phyloP scores from a whole-genome alignment of 1,140 invertebrate genomes.

The Heliconius himera region DNA sequence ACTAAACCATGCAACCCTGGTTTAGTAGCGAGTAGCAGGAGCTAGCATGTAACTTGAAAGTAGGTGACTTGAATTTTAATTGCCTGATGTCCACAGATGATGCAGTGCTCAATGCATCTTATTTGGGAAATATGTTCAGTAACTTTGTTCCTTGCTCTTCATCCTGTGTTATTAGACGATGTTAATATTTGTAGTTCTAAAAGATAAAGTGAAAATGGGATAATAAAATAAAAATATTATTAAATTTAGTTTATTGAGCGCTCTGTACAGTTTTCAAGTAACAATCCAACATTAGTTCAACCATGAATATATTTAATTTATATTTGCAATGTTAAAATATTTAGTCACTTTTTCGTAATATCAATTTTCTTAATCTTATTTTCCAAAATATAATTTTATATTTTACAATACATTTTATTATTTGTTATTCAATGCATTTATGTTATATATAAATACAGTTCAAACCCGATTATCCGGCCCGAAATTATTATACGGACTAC shows the following conservation, averaged over 20 bases:
- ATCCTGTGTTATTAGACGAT: too few relatives aligned
- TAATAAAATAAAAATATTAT: neutral
- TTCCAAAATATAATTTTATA: neutral
- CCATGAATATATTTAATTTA: neutral
- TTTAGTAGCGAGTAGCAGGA: too few relatives aligned
- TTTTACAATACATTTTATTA: conserved; percentile 4
- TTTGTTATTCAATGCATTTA: neutral
- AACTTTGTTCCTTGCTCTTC: too few relatives aligned
- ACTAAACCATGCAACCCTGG: too few relatives aligned
- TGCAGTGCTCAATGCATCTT: too few relatives aligned
- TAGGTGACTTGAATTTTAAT: too few relatives aligned
- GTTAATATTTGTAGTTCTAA: too few relatives aligned
- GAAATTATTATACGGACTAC: too few relatives aligned
- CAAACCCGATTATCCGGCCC: too few relatives aligned
- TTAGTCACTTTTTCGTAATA: neutral
- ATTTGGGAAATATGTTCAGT: too few relatives aligned
- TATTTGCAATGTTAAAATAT: conserved; percentile 1
- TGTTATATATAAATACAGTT: neutral
- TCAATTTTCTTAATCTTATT: neutral
- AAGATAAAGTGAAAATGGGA: neutral
- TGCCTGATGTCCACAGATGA: too few relatives aligned
- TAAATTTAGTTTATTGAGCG: conserved; percentile 16
- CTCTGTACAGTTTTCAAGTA: conserved; percentile 14
- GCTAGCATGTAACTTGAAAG: too few relatives aligned
- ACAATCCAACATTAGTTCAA: conserved; percentile 1